These are phyloP conservation scores for Caracal caracal DNA, from an alignment of 2,113 vertebrate genomes.

Conservation along the genomic window DNA sequence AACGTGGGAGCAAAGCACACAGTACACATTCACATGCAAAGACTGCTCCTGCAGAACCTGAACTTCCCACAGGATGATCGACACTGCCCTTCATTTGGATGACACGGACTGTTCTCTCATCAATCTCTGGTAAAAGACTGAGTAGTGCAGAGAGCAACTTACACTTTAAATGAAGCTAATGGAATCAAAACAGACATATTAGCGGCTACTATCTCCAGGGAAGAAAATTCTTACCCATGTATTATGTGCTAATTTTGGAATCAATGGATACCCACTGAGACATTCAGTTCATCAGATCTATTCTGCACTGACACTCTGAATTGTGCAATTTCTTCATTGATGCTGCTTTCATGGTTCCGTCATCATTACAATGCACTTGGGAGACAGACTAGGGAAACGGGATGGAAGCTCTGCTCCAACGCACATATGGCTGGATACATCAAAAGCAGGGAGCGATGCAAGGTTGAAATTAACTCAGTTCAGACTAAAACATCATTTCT, in stretches of 20 bases:
- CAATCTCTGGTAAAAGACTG: conserved; percentile 25
- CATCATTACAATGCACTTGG: conserved; percentile 64
- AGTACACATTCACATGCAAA: background rate
- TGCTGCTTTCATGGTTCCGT: background rate
- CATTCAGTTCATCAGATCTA: conserved; percentile 48
- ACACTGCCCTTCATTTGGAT: background rate
- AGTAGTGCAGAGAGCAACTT: background rate
- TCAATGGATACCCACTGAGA: conserved; percentile 44
- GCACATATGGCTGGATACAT: conserved; percentile 60
- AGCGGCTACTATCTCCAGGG: background rate
- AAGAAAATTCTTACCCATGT: conserved; percentile 28
- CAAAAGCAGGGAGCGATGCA: conserved; percentile 69
- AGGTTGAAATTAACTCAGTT: conserved; percentile 58
- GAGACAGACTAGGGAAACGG: conserved; percentile 56
- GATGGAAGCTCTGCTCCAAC: background rate
- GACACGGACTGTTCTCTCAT: background rate
- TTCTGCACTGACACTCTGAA: conserved; percentile 44
- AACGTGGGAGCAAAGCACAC: fast-evolving
- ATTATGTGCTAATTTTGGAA: conserved; percentile 54
- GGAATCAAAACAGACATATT: conserved; percentile 26
- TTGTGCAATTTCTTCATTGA: conserved; percentile 8
- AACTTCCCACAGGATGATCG: background rate
- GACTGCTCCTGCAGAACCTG: background rate
- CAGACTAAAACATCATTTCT: conserved; percentile 28
- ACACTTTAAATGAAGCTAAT: background rate